Evolutionary conservation across 2,888 invertebrate genomes (phyloP), one percentile per base, ranked within the genome.

Genomic region (Napeogenes sylphis): DNA sequence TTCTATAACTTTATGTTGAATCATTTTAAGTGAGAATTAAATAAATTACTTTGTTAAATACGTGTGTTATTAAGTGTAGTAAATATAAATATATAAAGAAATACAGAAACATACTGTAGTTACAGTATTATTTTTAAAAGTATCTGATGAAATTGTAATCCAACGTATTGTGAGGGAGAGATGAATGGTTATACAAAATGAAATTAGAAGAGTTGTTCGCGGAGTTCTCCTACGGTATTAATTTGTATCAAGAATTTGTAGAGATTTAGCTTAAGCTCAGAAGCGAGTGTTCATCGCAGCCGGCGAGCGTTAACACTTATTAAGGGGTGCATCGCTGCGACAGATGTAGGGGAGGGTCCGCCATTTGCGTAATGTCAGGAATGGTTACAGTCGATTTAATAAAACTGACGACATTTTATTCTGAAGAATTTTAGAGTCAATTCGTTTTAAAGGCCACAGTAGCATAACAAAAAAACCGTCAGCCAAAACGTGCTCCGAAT

Each of bases 341-440:
- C 90, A 90, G 90, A 90, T 89, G 90, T 90, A 89, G 85, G 90
- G 90, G 90, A 85, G 89, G 87, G 77, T 81, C 83, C 85, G 84
- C 88, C 90, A 89, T 90, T 90, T 90, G 87, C 89, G 87, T 90
- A 90, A 90, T 88, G 88, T 84, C 81, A 87, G 87, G 87, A 90
- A 89, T 89, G 89, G 90, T 90, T 89, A 89, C 90, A 90, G 89
- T 90, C 90, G 89, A 90, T 90, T 90, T 90, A 90, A 90, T 90
- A 90, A 90, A 90, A 90, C 85, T 81, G 81, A 86, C 89, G 87
- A 83, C 88, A 87, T 89, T 90, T 87, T 87, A 87, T 90, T 89
- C 81, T 85, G 84, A 86, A 85, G 88, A 90, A 89, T 90, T 90
- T 89, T 88, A 88, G 87, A 90, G 89, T 88, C 89, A 87, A 89